Conservation (phyloP, 2,113 vertebrate genomes). For the Pampusana beccarii region DNA sequence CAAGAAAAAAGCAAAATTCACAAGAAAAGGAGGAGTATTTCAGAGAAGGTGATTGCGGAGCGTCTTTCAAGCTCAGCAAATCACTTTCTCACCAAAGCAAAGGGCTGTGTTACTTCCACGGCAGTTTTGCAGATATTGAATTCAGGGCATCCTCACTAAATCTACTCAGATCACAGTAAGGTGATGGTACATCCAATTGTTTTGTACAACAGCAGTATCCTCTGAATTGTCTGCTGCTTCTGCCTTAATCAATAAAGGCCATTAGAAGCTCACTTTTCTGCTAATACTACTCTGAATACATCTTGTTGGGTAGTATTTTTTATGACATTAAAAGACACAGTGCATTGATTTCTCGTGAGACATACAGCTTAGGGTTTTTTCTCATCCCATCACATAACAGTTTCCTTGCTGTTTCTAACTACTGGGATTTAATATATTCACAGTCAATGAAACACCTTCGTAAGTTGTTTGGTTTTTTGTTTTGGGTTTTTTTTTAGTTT, state of each 20-base stretch:
- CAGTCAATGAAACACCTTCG: not conserved
- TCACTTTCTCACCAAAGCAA: not conserved
- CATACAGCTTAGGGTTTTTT: slow-evolving; percentile 12
- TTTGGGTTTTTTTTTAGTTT: too few relatives aligned
- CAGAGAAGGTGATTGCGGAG: not conserved
- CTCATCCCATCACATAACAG: not conserved
- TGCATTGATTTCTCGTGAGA: slow-evolving; percentile 52
- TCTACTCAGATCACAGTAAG: not conserved
- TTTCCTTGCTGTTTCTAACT: slow-evolving; percentile 19
- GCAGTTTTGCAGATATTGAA: not conserved
- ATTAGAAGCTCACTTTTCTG: slow-evolving; percentile 56
- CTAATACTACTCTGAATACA: slow-evolving; percentile 33
- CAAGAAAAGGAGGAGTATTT: not conserved
- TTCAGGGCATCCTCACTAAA: not conserved
- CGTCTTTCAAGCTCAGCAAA: not conserved
- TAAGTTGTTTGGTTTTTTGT: not conserved
- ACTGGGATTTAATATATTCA: not conserved
- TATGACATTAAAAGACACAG: slow-evolving; percentile 49
- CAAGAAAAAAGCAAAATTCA: not conserved
- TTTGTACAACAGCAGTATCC: not conserved
- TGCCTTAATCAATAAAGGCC: slow-evolving; percentile 64
- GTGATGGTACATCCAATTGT: not conserved
- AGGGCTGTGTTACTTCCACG: not conserved
- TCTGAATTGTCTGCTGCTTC: slow-evolving; percentile 30
- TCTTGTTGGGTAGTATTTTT: slow-evolving; percentile 18